Conservation (phyloP, 2,113 vertebrate species). For the Sebastes schlegelii region DNA sequence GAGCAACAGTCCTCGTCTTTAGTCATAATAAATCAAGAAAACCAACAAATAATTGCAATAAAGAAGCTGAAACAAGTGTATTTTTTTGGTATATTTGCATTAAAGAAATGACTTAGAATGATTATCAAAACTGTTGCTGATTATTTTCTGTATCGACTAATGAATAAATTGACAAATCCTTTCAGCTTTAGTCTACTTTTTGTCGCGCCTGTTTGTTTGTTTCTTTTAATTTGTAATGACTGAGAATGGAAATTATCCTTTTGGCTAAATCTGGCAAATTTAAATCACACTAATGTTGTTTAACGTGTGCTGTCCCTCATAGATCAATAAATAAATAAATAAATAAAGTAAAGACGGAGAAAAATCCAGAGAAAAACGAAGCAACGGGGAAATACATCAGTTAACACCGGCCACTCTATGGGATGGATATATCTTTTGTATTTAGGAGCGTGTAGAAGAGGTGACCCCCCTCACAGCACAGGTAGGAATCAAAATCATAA, state of each 20-base stretch:
- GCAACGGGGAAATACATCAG: not conserved
- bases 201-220: not conserved
- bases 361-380: not conserved
- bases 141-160: not conserved
- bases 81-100: not conserved
- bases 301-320: not conserved
- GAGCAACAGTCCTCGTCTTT: not conserved
- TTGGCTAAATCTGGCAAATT: not conserved
- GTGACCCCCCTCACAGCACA: constrained; percentile 26
- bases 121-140: not conserved
- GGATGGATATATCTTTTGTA: constrained; percentile 7
- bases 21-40: not conserved
- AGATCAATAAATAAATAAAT: not conserved
- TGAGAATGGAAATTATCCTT: not conserved
- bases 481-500: constrained; percentile 45
- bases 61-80: too few species aligned
- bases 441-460: not conserved
- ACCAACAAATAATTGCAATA: accelerated
- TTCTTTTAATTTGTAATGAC: not conserved
- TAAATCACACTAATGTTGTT: too few species aligned
- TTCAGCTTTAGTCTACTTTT: not conserved
- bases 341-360: not conserved
- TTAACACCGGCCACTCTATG: not conserved
- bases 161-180: not conserved
- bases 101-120: not conserved